These are phyloP conservation scores for Amiota mariae DNA, from an alignment of 2,888 invertebrate species.

Conservation along the genomic window DNA sequence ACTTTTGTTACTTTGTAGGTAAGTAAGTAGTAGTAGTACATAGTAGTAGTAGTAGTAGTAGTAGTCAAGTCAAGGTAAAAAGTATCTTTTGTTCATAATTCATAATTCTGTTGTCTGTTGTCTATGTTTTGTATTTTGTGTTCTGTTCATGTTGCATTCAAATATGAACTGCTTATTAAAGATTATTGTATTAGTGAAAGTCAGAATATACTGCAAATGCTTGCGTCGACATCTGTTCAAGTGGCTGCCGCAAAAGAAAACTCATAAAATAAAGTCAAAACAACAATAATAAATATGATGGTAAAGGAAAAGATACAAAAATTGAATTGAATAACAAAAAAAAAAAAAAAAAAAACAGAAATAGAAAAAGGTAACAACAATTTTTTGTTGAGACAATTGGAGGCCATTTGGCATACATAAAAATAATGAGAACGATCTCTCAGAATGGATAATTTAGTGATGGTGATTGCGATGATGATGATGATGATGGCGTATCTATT, in stretches of 20 bases:
- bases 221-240: slow-evolving; percentile 65
- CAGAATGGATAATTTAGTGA: not conserved
- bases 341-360: no score
- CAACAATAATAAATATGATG: not conserved
- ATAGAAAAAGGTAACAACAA: not conserved
- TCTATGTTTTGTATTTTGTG: no score
- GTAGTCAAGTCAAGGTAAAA: not conserved
- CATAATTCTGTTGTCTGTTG: not conserved
- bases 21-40: no score
- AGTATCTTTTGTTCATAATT: not conserved
- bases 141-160: not conserved
- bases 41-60: no score
- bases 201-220: slow-evolving; percentile 48
- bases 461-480: not conserved
- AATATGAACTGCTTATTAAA: slow-evolving; percentile 59
- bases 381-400: slow-evolving; percentile 44
- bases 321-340: not conserved
- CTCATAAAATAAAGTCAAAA: not conserved
- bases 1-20: no score
- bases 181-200: slow-evolving; percentile 58
- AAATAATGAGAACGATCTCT: slow-evolving; percentile 48
- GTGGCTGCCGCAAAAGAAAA: slow-evolving; percentile 46
- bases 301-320: not conserved
- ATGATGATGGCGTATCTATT: not conserved
- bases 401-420: slow-evolving; percentile 39